Base-by-base conservation (phyloP, 2,888 invertebrate species). In the Phlogophora meticulosa region DNA sequence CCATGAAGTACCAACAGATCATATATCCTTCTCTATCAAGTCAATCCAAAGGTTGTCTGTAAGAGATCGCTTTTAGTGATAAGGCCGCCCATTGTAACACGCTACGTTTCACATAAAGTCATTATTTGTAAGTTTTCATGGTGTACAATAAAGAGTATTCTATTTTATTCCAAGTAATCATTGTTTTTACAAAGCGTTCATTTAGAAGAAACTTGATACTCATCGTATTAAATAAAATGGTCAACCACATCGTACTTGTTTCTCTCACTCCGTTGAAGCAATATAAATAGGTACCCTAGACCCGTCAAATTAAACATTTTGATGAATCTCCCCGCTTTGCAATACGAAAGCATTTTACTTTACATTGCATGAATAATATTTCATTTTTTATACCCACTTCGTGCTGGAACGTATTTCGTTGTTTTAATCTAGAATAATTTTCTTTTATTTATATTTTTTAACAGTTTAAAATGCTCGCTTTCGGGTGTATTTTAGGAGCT, bases 401-500 rank as follows among this genome's bases (percentile, higher is more conserved):
- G 63, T 77, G 63, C 49, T 7, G 36, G 43, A 77, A 55, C 15
- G 63, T 63, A 77, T 59, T 71, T 63, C 72, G 78, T 63, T 55
- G 38, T 74, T 72, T 77, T 77, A 74, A 77, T 72, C 78, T 74
- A 51, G 64, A 59, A 59, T 77, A 78, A 55, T 72, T 78, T 53
- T 72, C 43, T 57, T 58, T 46, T 36, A 65, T 64, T 65, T 65
- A 60, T n/a, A 34, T 48, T 34, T 13, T 46, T 53, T 38, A 38
- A n/a, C 24, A 51, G 5, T 57, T 57, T 61, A 22, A 53, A 76
- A 57, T 45, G 22, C 34, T 48, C n/a, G 36, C 52, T 58, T 40
- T 61, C 11, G 28, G 2, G 20, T 71, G 17, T n/a, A 72, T 45
- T 53, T 42, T 24, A 22, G 11, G 9, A 40, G 4, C 20, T 53